phyloP scores from a whole-genome alignment of 2,888 invertebrate genomes.

The Busseola fusca region DNA sequence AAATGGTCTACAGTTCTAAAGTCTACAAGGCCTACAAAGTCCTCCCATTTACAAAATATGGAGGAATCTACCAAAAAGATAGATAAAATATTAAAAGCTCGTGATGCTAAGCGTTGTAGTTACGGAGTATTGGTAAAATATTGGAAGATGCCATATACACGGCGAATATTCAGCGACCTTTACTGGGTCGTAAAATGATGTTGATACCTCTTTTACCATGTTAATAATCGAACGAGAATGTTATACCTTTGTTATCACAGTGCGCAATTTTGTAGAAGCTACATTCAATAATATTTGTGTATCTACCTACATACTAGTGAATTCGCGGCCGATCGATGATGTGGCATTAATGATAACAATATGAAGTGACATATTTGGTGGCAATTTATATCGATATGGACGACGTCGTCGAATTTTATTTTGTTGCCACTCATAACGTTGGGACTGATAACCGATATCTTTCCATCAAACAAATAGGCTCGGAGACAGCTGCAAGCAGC shows the following conservation, averaged over 20 bases:
- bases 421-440: not conserved
- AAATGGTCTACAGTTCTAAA: no score
- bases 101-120: not conserved
- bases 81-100: no score
- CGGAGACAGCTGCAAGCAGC: conserved; percentile 93
- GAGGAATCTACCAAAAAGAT: no score
- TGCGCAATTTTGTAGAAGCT: not conserved
- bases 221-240: conserved; percentile 16
- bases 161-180: conserved; percentile 12
- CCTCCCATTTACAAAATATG: no score
- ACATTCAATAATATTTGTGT: not conserved
- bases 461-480: conserved; percentile 83
- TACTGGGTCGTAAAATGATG: conserved; percentile 22
- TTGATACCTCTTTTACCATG: not conserved
- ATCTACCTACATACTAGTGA: not conserved
- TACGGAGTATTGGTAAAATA: conserved; percentile 20
- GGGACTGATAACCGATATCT: not conserved
- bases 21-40: no score
- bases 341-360: not conserved
- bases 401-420: not conserved
- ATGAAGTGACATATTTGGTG: not conserved
- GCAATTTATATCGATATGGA: not conserved
- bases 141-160: conserved; percentile 20
- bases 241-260: conserved; percentile 18
- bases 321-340: not conserved